These are phyloP conservation scores for Drosophila hamatofila DNA, from an alignment of 2,888 invertebrate species.

Conservation along the genomic window DNA sequence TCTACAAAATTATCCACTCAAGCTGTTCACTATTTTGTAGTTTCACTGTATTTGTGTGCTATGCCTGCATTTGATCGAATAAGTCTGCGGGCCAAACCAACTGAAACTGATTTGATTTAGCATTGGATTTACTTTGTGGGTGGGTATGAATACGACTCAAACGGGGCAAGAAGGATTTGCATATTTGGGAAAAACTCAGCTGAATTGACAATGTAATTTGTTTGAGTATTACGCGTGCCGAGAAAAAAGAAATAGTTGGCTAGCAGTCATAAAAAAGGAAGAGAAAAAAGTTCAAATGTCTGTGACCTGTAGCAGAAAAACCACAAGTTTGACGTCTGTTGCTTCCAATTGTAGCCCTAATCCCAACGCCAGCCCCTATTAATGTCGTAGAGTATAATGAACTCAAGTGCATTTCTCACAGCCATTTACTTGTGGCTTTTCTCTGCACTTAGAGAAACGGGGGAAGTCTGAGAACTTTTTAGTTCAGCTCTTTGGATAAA, in stretches of 20 bases:
- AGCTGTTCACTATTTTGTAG: not conserved
- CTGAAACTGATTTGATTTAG: conserved; percentile 56
- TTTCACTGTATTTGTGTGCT: conserved; percentile 19
- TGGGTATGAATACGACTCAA: not conserved
- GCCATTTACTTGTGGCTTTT: conserved; percentile 39
- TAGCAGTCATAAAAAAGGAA: conserved; percentile 10
- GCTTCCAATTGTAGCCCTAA: conserved; percentile 4
- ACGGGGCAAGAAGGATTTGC: conserved; percentile 33
- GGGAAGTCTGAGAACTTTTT: not conserved
- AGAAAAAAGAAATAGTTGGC: conserved; percentile 16
- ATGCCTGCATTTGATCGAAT: conserved; percentile 41
- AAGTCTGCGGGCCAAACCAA: conserved; percentile 27
- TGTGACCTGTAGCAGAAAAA: conserved; percentile 37
- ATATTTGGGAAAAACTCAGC: conserved; percentile 28
- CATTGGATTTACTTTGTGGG: conserved; percentile 26
- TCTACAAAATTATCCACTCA: too few relatives aligned
- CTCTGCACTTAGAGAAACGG: not conserved
- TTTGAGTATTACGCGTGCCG: conserved; percentile 21
- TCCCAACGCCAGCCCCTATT: not conserved
- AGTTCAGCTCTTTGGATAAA: too few relatives aligned
- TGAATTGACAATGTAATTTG: conserved; percentile 44
- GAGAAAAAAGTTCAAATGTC: conserved; percentile 55
- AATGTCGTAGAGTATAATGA: conserved; percentile 31
- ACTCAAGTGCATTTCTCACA: conserved; percentile 40
- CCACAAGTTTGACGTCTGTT: conserved; percentile 14